phyloP scores from a whole-genome alignment of 2,113 vertebrate genomes.

The Nycticryphes semicollaris region DNA sequence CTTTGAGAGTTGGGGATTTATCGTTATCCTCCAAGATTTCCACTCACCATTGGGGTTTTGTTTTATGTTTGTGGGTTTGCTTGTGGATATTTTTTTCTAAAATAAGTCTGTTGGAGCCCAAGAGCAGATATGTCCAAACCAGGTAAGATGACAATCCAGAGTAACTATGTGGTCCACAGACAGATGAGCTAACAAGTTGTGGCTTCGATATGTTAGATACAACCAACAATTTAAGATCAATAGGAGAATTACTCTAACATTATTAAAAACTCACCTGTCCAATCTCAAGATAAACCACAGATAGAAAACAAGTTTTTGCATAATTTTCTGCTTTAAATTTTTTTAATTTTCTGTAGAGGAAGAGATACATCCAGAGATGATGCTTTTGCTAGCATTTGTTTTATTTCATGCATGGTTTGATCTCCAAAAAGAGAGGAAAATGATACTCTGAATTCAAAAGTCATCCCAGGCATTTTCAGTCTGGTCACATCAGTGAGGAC shows the following conservation, averaged over 20 bases:
- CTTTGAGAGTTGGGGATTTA: not conserved
- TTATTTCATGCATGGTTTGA: not conserved
- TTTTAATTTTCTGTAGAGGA: not conserved
- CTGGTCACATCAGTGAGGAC: not conserved
- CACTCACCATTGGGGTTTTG: not conserved
- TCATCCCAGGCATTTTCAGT: not conserved
- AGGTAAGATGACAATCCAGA: not conserved
- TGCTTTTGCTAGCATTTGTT: not conserved
- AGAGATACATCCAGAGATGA: fast-evolving
- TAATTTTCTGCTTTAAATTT: not conserved
- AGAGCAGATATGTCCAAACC: not conserved
- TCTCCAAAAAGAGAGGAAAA: not conserved
- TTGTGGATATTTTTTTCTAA: not conserved
- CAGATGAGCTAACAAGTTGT: not conserved
- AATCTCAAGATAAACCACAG: not conserved
- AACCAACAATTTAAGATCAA: not conserved
- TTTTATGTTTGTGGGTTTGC: not conserved
- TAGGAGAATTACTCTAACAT: not conserved
- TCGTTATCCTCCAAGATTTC: not conserved
- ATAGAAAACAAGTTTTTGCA: not conserved
- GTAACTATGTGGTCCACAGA: not conserved
- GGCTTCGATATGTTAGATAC: not conserved
- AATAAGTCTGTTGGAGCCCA: not conserved
- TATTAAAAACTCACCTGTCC: not conserved
- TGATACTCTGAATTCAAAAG: not conserved